Conservation (phyloP, 2,113 vertebrate species). For the Varanus salvator region DNA sequence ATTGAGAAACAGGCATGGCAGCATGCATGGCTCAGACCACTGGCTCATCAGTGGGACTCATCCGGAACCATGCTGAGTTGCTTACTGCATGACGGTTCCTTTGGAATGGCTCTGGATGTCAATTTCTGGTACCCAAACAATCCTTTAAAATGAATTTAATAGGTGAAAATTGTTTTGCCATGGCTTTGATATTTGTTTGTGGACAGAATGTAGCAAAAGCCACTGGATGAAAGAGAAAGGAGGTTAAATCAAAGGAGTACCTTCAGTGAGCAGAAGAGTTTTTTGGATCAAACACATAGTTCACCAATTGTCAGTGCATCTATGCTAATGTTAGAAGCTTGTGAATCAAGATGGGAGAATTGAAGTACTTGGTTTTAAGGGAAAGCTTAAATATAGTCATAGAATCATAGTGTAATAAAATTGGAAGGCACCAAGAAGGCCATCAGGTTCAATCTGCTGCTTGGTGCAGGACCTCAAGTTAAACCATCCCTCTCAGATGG, state of each 20-base stretch:
- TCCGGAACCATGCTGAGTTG: background rate
- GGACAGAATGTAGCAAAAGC: background rate
- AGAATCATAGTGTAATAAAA: too few relatives aligned
- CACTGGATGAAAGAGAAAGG: constrained; percentile 16
- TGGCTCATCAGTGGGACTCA: background rate
- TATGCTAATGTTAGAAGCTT: too few relatives aligned
- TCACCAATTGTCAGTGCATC: background rate
- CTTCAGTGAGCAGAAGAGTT: background rate
- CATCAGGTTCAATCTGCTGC: too few relatives aligned
- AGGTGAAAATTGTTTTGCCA: background rate
- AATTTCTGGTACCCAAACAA: background rate
- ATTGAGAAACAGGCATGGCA: background rate
- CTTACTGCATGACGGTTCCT: too few relatives aligned
- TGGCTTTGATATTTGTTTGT: background rate
- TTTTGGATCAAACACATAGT: constrained; percentile 2
- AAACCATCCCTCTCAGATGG: too few relatives aligned
- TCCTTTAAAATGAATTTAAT: background rate
- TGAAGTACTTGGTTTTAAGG: too few relatives aligned
- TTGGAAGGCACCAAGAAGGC: too few relatives aligned
- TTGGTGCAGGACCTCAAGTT: too few relatives aligned
- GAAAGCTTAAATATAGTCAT: too few relatives aligned
- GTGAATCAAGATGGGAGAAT: too few relatives aligned
- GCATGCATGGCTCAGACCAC: background rate
- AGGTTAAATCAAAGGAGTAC: background rate
- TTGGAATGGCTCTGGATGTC: background rate